Base-by-base conservation (phyloP, 2,888 invertebrate species). In the Colostygia pectinataria region DNA sequence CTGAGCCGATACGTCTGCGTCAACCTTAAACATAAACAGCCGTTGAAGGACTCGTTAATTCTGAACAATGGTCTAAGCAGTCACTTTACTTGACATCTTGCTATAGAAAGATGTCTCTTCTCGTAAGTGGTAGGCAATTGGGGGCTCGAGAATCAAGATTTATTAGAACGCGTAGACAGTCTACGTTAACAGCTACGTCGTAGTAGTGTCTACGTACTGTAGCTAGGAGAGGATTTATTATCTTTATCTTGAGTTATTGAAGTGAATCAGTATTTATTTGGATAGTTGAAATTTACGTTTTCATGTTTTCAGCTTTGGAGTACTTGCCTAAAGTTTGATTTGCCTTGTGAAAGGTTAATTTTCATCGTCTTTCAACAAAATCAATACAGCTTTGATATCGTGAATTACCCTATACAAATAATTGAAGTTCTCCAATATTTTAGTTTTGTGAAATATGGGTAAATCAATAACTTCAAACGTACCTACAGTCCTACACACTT, bases 181-280 rank as follows among this genome's bases (percentile, higher is more conserved):
- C 51, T 51, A 51, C 50, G 44, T 25, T 45, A 45, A 51, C 23
- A 20, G 36, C 37, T 45, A 51, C 51, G 40, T 1, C 40, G 51
- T 51, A 51, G 51, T 34, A 32, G 10, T 23, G 25, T 44, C 51
- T 51, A 51, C 36, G 32, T 45, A 41, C 20, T 28, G 43, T 39
- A 49, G 38, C 38, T 10, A 20, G 12, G 32, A 15, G n/a, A 46
- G 14, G 8, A 48, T 48, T 42, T 42, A 42, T 48, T 34, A 8
- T 20, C 25, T 12, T 13, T 33, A 9, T 14, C 10, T 39, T 24
- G 20, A 39, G 27, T 7, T 34, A 36, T 27, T 39, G 29, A 28
- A 39, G 29, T 29, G 6, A 6, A 31, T 1, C 9, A 20, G 3
- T 33, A 20, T 6, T 27, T 38, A 15, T 38, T 23, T 29, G 6